Evolutionary conservation across 2,888 invertebrate species (phyloP), one percentile per base, ranked within the genome.

Genomic region (Dioctria rufipes): DNA sequence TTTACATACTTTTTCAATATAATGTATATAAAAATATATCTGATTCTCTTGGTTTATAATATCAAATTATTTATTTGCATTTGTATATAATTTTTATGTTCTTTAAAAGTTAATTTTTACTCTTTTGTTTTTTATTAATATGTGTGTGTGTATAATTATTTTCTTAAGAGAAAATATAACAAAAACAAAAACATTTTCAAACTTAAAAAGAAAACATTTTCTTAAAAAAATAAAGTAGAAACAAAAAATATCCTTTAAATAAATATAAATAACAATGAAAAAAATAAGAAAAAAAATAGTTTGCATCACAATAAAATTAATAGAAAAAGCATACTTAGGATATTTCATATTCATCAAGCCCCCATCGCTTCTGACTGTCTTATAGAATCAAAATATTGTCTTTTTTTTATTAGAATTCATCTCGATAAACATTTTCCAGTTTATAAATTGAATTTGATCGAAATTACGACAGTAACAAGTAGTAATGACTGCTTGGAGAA

Each of bases 201-300:
- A 71, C 71, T 75, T 43, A 58, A 75, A 60, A 61, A 75, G 43
- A 75, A 61, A 75, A 75, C 25, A 75, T 13, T 5, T 58, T 60
- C 37, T 51, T 43, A 42, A 71, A 71, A 54, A 71, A 71, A 69
- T 43, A 69, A 69, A 71, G 54, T n/a, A 46, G 25, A 54, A 71
- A 71, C 46, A 46, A 77, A 77, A 77, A 46, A 63, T 51, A 40
- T 63, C 49, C 49, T 78, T 65, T 78, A 65, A 63, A 78, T 65
- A 65, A 65, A 78, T 25, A 78, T 49, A 78, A 65, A 78, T 51
- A 78, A 65, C 63, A 78, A 78, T 49, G 25, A n/a, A 78, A 78
- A 25, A 40, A 60, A 75, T 43, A 78, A 60, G 43, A 37, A 40
- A 78, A 37, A 13, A 25, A 75, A 49, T 37, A 46, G n/a, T 54